phyloP scores from a whole-genome alignment of 2,888 invertebrate genomes.

The Dryomyza anilis region DNA sequence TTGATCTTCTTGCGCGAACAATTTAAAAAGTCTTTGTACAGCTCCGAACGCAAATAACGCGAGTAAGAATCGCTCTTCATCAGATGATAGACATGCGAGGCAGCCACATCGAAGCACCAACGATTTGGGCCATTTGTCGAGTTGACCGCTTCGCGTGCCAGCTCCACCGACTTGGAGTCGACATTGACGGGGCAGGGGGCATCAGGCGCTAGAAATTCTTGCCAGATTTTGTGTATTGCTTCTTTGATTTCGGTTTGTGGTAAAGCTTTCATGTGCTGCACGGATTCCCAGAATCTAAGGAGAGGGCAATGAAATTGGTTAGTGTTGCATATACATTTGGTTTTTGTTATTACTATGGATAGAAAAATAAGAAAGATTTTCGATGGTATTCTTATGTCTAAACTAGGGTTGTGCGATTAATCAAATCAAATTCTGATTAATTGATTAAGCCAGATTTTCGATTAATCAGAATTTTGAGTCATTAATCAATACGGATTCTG shows the following conservation, averaged over 20 bases:
- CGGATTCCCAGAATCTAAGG: constrained; percentile 91
- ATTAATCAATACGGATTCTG: too few species aligned
- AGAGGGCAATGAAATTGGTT: too few species aligned
- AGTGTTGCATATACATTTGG: too few species aligned
- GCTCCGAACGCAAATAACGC: constrained; percentile 94
- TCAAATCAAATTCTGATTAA: too few species aligned
- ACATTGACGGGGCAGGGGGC: constrained; percentile 97
- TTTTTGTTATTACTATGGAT: too few species aligned
- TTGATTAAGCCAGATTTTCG: too few species aligned
- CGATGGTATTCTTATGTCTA: too few species aligned
- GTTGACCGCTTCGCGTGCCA: constrained; percentile 77
- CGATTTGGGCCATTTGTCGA: constrained; percentile 75
- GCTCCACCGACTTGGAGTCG: constrained; percentile 88
- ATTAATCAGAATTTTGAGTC: too few species aligned
- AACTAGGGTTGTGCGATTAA: too few species aligned
- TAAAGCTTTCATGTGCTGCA: constrained; percentile 87
- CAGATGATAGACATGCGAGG: constrained; percentile 97
- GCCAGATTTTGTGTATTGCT: constrained; percentile 87
- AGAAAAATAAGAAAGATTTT: too few species aligned
- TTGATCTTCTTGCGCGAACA: constrained; percentile 95
- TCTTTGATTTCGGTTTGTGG: constrained; percentile 83
- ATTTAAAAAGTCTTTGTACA: constrained; percentile 96
- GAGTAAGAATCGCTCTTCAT: constrained; percentile 99
- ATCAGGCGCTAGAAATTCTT: constrained; percentile 90
- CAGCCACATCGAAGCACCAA: constrained; percentile 97